These are phyloP conservation scores for Incurvaria masculella DNA, from an alignment of 2,888 invertebrate genomes.

Conservation along the genomic window DNA sequence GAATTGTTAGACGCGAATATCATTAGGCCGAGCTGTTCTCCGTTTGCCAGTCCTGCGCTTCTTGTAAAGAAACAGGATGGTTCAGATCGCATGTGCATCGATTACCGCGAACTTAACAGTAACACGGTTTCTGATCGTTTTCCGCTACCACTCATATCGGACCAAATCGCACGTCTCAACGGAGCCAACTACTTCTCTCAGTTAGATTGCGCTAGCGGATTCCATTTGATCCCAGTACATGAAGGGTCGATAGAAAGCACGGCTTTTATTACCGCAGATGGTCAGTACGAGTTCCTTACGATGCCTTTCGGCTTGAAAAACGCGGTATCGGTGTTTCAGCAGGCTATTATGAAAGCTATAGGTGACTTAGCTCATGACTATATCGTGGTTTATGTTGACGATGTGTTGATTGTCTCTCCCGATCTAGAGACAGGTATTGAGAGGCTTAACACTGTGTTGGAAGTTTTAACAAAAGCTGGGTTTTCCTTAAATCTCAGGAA, in stretches of 20 bases:
- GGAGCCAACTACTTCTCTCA: constrained; percentile 1
- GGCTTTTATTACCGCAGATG: constrained; percentile 23
- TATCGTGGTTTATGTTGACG: constrained; percentile 18
- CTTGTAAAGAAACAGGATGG: constrained; percentile 13
- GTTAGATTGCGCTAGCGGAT: constrained; percentile 4
- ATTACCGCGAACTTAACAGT: constrained; percentile 13
- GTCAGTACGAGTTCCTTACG: constrained; percentile 25
- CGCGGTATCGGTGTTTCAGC: constrained; percentile 23
- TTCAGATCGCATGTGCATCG: constrained; percentile 13
- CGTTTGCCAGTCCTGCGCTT: constrained; percentile 10
- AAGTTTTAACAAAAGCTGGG: constrained; percentile 2
- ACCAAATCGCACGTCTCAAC: constrained; percentile 4
- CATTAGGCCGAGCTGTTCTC: neutral
- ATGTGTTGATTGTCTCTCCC: constrained; percentile 16
- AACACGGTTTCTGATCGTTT: constrained; percentile 9
- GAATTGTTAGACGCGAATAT: neutral
- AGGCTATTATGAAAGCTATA: constrained; percentile 18
- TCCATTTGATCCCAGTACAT: constrained; percentile 3
- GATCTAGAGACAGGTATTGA: constrained; percentile 3
- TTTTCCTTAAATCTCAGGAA: constrained; percentile 9
- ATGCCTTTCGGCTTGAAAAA: constrained; percentile 28
- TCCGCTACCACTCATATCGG: constrained; percentile 5
- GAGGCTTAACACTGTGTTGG: constrained; percentile 1
- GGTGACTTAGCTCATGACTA: constrained; percentile 7
- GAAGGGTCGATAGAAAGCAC: constrained; percentile 13